Conservation (phyloP, 2,113 vertebrate genomes). For the Antennarius striatus region DNA sequence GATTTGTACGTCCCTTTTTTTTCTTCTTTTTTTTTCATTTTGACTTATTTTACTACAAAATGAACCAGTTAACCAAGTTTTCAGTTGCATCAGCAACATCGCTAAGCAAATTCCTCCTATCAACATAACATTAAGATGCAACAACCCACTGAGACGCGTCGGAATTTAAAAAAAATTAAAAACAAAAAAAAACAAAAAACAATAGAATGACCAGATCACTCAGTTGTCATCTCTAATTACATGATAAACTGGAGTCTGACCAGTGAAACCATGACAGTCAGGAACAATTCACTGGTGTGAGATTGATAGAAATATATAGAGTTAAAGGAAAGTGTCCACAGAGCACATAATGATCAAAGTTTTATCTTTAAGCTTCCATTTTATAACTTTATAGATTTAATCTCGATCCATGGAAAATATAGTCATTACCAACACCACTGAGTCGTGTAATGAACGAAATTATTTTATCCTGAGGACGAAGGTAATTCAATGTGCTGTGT, state of each 20-base stretch:
- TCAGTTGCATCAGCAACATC: constrained; percentile 17
- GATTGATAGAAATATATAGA: too few species aligned
- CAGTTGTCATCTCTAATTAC: neutral
- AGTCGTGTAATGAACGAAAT: constrained; percentile 13
- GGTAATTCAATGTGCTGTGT: neutral
- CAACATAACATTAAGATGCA: constrained; percentile 8
- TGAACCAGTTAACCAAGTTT: too few species aligned
- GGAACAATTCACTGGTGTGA: neutral
- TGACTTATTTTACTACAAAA: too few species aligned
- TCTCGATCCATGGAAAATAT: neutral
- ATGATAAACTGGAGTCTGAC: constrained; percentile 22
- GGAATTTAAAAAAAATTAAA: neutral
- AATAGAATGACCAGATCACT: constrained; percentile 6
- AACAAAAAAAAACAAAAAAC: neutral
- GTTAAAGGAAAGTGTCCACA: too few species aligned
- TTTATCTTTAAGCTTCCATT: too few species aligned
- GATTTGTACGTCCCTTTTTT: neutral
- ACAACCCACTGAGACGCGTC: too few species aligned
- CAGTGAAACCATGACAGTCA: constrained; percentile 19
- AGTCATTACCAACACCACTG: neutral
- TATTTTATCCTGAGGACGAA: neutral
- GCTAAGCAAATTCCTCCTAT: neutral
- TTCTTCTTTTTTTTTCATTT: neutral
- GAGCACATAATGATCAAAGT: too few species aligned
- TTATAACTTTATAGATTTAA: neutral